Conservation (phyloP, 2,888 invertebrate species). For the Drosophila diplacantha region DNA sequence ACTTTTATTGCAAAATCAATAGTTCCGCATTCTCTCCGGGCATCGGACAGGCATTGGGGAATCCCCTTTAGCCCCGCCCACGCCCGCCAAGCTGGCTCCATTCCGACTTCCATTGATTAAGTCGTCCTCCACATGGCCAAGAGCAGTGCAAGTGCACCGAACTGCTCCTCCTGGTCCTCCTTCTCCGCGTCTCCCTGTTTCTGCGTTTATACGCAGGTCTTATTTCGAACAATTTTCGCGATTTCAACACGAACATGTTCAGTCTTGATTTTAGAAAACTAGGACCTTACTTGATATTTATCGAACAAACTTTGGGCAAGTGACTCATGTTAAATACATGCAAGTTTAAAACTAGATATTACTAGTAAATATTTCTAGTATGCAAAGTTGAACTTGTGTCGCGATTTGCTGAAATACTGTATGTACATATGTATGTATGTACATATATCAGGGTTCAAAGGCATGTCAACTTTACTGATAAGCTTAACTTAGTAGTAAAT, state of each 20-base stretch:
- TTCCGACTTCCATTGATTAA: constrained; percentile 55
- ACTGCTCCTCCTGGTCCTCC: neutral
- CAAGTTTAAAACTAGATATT: neutral
- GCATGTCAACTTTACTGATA: neutral
- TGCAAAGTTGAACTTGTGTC: neutral
- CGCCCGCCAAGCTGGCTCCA: constrained; percentile 18
- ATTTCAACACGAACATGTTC: constrained; percentile 3
- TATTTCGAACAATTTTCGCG: neutral
- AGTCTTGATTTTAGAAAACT: neutral
- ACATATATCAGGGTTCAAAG: neutral
- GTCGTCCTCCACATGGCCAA: constrained; percentile 46
- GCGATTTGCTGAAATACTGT: neutral
- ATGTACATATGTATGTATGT: too few relatives aligned
- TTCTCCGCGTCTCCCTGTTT: too few relatives aligned
- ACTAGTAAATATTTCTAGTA: neutral
- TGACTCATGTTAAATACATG: constrained; percentile 4
- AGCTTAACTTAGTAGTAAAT: neutral
- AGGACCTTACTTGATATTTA: neutral
- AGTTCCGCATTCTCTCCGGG: constrained; percentile 53
- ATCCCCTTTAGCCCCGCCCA: constrained; percentile 7
- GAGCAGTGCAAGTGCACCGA: constrained; percentile 53
- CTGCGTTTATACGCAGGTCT: constrained; percentile 9
- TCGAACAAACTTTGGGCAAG: constrained; percentile 6
- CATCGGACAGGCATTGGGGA: constrained; percentile 5
- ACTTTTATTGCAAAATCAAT: constrained; percentile 69